Percentiles rank a stretch among this genome's conserved stretches.
Conservation (phyloP, 2,888 invertebrate genomes). For the Leptopilina syphax region DNA sequence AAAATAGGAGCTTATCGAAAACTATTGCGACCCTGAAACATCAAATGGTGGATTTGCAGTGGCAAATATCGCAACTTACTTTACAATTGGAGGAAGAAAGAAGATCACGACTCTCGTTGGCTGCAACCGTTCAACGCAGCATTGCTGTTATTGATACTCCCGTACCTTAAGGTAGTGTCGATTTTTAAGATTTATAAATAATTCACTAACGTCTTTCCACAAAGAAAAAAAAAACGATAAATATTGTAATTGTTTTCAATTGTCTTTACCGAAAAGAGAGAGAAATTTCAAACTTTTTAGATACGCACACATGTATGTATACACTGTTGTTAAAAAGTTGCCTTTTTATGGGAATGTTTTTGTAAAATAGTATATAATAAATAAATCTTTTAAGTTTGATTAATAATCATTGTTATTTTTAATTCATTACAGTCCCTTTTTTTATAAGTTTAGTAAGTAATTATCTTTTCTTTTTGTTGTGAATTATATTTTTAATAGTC, state of each 20-base stretch:
- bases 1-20: slow-evolving; percentile 84
- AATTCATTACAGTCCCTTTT: background rate
- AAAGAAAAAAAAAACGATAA: background rate
- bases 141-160: slow-evolving; percentile 68
- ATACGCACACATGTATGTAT: slow-evolving; percentile 1
- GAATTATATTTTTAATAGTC: background rate
- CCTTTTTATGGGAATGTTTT: slow-evolving; percentile 39
- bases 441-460: background rate
- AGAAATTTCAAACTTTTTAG: background rate
- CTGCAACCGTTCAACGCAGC: slow-evolving; percentile 73
- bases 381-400: slow-evolving; percentile 18
- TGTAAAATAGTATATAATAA: slow-evolving; percentile 31
- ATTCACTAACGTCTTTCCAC: slow-evolving; percentile 5
- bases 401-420: background rate
- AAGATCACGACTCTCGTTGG: slow-evolving; percentile 77
- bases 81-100: slow-evolving; percentile 84
- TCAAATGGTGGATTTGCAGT: slow-evolving; percentile 83
- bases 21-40: slow-evolving; percentile 87
- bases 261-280: slow-evolving; percentile 11
- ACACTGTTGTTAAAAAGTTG: slow-evolving; percentile 29
- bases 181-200: slow-evolving; percentile 12
- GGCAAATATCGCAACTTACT: slow-evolving; percentile 80
- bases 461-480: background rate
- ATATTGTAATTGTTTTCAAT: slow-evolving; percentile 16
- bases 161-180: slow-evolving; percentile 57